Evolutionary conservation across 2,888 invertebrate species (phyloP).

Genomic region (Clivina fossor): DNA sequence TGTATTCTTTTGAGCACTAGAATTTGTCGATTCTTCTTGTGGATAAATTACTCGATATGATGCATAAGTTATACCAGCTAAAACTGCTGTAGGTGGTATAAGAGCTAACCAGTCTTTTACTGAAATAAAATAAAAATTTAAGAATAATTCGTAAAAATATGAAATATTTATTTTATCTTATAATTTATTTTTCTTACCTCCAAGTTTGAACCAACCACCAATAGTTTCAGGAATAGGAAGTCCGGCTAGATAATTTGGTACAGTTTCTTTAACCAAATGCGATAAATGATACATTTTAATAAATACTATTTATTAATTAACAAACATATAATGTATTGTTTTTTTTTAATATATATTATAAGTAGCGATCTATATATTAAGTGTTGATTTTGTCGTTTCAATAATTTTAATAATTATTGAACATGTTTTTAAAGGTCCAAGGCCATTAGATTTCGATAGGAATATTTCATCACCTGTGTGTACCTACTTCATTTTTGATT

Average conservation of each 20-base stretch:
- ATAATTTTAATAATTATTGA: no score
- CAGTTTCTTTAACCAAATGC: conserved; percentile 71
- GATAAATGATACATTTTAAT: conserved; percentile 83
- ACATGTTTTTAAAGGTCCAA: no score
- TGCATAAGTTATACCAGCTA: conserved; percentile 79
- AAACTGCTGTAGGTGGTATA: conserved; percentile 76
- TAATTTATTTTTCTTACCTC: conserved; percentile 62
- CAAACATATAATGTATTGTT: no score
- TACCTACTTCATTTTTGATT: no score
- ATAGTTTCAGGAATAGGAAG: conserved; percentile 83
- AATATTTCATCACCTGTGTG: no score
- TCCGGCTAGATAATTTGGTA: conserved; percentile 81
- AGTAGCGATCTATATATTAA: no score
- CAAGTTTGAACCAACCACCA: conserved; percentile 83
- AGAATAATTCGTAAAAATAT: neutral
- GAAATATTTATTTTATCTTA: no score
- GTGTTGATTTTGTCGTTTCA: no score
- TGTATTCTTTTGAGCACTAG: conserved; percentile 70
- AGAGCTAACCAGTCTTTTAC: conserved; percentile 82
- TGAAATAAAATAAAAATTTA: conserved; percentile 54
- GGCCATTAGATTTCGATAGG: no score
- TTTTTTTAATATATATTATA: no score
- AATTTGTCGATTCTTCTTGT: conserved; percentile 57
- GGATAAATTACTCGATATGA: conserved; percentile 75
- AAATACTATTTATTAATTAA: conserved; percentile 4